Conservation (phyloP, 2,113 vertebrate species). For the Recurvirostra avosetta region DNA sequence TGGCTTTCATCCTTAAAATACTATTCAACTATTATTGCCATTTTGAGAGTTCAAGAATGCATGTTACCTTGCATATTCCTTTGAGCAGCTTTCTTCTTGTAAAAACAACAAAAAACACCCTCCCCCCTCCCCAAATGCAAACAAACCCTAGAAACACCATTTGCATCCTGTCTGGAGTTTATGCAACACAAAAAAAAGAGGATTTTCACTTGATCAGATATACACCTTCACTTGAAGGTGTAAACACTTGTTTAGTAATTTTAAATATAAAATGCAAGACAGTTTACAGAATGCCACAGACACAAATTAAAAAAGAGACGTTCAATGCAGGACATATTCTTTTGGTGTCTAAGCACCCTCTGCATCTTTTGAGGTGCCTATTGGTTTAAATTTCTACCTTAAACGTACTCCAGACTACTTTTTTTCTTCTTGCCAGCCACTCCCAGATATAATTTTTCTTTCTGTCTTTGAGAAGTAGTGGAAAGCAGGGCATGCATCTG, state of each 20-base stretch:
- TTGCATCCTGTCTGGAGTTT: neutral
- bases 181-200: neutral
- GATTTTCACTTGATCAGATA: neutral
- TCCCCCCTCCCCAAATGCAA: neutral
- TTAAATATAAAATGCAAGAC: neutral
- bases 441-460: neutral
- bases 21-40: neutral
- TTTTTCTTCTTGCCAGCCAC: neutral
- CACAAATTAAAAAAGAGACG: neutral
- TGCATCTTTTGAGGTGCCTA: neutral
- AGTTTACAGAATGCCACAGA: neutral
- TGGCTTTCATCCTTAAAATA: neutral
- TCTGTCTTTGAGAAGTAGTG: neutral
- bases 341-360: slow-evolving; percentile 21
- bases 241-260: neutral
- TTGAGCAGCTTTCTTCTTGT: neutral
- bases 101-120: neutral
- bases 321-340: neutral
- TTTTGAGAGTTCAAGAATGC: neutral
- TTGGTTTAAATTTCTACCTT: neutral
- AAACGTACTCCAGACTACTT: neutral
- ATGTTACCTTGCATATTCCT: neutral
- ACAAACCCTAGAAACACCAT: neutral
- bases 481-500: neutral
- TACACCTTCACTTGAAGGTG: neutral